Evolutionary conservation across 2,113 vertebrate genomes (phyloP), one percentile per base, ranked within the genome.

Genomic region (Phocoena phocoena): DNA sequence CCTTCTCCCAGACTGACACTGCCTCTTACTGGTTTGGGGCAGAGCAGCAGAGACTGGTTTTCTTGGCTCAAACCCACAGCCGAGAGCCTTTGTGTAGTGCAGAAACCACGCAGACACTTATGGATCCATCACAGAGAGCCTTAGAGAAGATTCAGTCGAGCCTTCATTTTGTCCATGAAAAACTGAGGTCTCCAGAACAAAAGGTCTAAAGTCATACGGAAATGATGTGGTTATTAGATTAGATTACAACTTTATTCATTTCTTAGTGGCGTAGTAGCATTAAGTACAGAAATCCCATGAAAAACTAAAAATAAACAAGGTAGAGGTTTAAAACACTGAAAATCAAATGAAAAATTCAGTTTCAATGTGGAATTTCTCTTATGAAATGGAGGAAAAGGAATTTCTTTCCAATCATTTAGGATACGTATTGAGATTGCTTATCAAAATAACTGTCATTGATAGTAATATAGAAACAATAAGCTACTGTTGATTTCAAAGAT

Each of bases 221-320:
- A 26, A 41, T 18, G 88, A 36, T 71, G 0, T 5, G 11, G 5
- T 25, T 80, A 23, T 31, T 80, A 21, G 20, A 9, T 50, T 55
- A 76, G 10, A 74, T 74, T 53, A 95, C 92, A 90, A 67, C 65
- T 96, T 74, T 94, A 93, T 97, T 96, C 90, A 94, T 95, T 96
- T 90, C 96, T 62, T 86, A 82, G 88, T 88, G 97, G 90, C 77
- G 89, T 68, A 93, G 86, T 93, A 96, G 76, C 58, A 94, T 96
- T 97, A 92, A 95, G 96, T 95, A 91, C 60, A 85, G 86, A 96
- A 84, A 70, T 97, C 96, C 82, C 53, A 91, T 93, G 92, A 96
- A 95, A 98, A 98, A 93, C 67, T 92, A 97, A 83, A 97, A 96
- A 92, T 94, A 95, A 97, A 80, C 85, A 97, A 93, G 87, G 71